Percentiles rank a stretch among this genome's conserved stretches.
Conservation (phyloP, 2,797 vertebrate genomes). For the Peromyscus melanophrys region DNA sequence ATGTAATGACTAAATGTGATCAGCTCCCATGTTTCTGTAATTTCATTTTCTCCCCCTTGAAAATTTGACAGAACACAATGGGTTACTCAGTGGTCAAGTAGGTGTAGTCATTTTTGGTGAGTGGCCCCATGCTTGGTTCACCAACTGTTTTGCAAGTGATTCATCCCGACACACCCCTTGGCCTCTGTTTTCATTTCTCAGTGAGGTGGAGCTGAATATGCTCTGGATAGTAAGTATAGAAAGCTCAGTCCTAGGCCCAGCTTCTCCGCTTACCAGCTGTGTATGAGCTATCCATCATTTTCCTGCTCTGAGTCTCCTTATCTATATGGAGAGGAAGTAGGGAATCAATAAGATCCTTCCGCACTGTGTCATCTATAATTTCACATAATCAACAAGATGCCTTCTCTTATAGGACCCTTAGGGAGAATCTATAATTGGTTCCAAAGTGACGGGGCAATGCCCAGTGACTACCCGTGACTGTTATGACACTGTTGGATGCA, state of each 20-base stretch:
- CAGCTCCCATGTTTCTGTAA: neutral
- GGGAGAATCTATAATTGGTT: constrained; percentile 63
- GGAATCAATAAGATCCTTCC: constrained; percentile 2
- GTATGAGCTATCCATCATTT: neutral
- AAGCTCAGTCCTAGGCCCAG: neutral
- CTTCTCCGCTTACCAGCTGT: neutral
- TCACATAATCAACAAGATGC: constrained; percentile 51
- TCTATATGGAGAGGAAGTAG: constrained; percentile 33
- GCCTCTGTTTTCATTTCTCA: constrained; percentile 53
- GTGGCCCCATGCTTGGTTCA: neutral
- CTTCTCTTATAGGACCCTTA: neutral
- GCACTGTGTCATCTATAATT: constrained; percentile 3
- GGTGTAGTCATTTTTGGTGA: neutral
- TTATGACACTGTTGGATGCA: neutral
- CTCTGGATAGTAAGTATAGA: neutral
- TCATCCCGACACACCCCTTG: neutral
- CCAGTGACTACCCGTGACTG: neutral
- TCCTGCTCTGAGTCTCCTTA: neutral
- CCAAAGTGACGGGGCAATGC: constrained; percentile 37
- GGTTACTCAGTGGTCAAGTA: constrained; percentile 12
- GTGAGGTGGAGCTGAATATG: neutral
- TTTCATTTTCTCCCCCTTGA: constrained; percentile 15
- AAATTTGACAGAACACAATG: constrained; percentile 38
- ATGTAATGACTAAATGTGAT: constrained; percentile 20
- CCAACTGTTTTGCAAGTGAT: constrained; percentile 3